These are phyloP conservation scores for Chaetodon trifascialis DNA, from an alignment of 2,113 vertebrate genomes.

Conservation along the genomic window DNA sequence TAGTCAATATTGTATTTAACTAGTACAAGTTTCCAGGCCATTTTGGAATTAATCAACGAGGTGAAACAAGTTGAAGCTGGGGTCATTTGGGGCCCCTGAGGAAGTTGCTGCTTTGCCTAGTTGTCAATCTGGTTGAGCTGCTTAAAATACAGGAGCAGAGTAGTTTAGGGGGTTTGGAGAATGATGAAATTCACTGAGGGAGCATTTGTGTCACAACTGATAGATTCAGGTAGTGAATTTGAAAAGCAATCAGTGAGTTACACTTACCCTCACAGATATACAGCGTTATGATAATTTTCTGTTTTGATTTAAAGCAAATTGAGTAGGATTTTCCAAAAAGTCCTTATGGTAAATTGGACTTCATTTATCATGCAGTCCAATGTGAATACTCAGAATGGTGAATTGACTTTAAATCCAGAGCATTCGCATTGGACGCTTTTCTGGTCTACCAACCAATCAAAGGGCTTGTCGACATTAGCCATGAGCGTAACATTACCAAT, in stretches of 20 bases:
- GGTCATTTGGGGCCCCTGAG: not conserved
- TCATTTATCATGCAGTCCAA: too few relatives aligned
- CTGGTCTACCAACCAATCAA: too few relatives aligned
- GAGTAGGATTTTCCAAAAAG: too few relatives aligned
- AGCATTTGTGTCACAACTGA: not conserved
- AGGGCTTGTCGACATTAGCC: too few relatives aligned
- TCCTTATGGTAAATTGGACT: too few relatives aligned
- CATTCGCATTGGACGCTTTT: too few relatives aligned
- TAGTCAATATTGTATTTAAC: not conserved
- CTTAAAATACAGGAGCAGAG: not conserved
- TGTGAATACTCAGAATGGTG: too few relatives aligned
- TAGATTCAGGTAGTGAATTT: not conserved
- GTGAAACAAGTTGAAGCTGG: not conserved
- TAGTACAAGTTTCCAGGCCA: not conserved
- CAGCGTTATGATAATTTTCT: too few relatives aligned
- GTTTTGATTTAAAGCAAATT: too few relatives aligned
- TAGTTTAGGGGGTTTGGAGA: not conserved
- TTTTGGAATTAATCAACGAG: not conserved
- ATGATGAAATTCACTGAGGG: not conserved
- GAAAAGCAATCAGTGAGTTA: not conserved
- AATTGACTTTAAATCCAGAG: too few relatives aligned
- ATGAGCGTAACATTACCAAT: too few relatives aligned
- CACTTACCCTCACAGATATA: not conserved
- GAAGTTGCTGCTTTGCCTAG: not conserved
- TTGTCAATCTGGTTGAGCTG: not conserved